Evolutionary conservation across 2,113 vertebrate species (phyloP), one percentile per base, ranked within the genome.

Genomic region (Cyprinodon variegatus): DNA sequence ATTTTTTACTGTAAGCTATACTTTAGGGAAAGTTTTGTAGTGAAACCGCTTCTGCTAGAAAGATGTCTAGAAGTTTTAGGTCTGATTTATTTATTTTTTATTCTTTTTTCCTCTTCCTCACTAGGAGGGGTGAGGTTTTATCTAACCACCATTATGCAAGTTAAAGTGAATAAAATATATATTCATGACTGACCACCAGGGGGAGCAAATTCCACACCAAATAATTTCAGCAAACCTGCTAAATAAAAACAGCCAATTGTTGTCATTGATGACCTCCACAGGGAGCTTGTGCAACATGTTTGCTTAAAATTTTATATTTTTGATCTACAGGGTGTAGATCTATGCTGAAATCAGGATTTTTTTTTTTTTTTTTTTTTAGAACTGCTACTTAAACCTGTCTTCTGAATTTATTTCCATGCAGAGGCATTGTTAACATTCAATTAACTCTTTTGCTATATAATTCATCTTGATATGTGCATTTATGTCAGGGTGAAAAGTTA

Each of bases 141-240:
- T 41, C 4, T 41, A 41, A 41, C 41, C 41, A 41, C 41, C 9
- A 41, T 41, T 41, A 41, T 41, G 41, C 41, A 29, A 29, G 29
- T 29, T 29, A 29, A 29, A 29, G 29, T 29, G 29, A 29, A 29
- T 29, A 29, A 29, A 2, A 29, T 29, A 29, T 29, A 29, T 29
- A 29, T 29, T 1, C 4, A 39, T 29, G 0, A 72, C 0, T 40
- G 37, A 64, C 77, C 86, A 85, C 50, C 68, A 88, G 85, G 78
- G 70, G 83, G 65, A 0, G 82, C 68, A 61, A 40, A 45, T 1
- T 2, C 3, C 66, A 73, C 68, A 39, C 1, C 4, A 3, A 57
- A 11, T 0, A 29, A 17, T 39, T 15, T 15, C 20, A 59, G 29
- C 9, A 20, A 63, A 11, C 10, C 2, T 57, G 36, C 14, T 37